Conservation (phyloP, 2,113 vertebrate genomes). For the Bos taurus region DNA sequence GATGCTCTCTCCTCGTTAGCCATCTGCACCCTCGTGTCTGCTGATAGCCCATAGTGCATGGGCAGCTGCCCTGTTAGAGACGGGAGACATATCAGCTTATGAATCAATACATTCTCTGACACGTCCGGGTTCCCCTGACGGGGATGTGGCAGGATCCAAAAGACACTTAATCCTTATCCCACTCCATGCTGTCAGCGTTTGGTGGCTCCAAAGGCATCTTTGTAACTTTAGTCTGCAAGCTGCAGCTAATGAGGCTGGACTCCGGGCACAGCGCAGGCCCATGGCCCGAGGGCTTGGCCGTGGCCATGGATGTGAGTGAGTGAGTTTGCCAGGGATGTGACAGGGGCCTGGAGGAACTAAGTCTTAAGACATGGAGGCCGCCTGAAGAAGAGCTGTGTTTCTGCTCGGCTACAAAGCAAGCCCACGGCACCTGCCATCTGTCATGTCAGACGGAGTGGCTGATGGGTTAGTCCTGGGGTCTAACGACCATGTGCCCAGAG, state of each 20-base stretch:
- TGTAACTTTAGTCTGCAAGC: not conserved
- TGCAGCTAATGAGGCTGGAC: not conserved
- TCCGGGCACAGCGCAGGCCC: not conserved
- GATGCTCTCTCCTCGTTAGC: slow-evolving; percentile 64
- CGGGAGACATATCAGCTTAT: slow-evolving; percentile 58
- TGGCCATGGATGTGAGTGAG: not conserved
- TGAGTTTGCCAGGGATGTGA: not conserved
- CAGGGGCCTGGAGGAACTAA: not conserved
- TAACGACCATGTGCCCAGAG: not conserved
- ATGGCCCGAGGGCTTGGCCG: not conserved
- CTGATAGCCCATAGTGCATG: slow-evolving; percentile 34
- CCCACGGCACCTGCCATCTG: not conserved
- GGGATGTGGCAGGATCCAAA: slow-evolving; percentile 47
- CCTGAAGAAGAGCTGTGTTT: not conserved
- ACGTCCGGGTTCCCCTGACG: slow-evolving; percentile 34
- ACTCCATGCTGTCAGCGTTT: not conserved
- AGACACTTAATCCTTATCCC: slow-evolving; percentile 19
- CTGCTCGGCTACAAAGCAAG: not conserved
- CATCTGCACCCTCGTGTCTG: slow-evolving; percentile 62
- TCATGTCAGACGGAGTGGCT: not conserved
- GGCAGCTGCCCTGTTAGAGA: slow-evolving; percentile 72
- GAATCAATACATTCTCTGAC: slow-evolving; percentile 67
- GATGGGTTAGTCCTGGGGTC: not conserved
- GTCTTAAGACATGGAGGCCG: not conserved
- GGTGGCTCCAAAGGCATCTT: not conserved